phyloP scores from a whole-genome alignment of 2,888 invertebrate genomes.

The Dyspetes luteomarginatus region DNA sequence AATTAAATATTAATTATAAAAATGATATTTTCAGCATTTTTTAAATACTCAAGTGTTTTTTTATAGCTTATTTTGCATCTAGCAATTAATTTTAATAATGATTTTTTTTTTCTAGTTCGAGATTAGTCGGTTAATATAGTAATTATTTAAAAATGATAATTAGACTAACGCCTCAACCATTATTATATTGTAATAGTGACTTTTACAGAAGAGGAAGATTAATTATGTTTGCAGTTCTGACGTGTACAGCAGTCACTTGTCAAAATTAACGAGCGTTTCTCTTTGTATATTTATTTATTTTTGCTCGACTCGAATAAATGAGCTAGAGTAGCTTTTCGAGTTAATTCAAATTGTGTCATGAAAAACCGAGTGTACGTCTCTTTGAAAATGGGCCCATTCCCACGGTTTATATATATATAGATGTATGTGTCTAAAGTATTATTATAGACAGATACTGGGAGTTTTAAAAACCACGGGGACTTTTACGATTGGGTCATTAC shows the following conservation, averaged over 20 bases:
- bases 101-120: background rate
- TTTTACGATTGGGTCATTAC: slow-evolving; percentile 62
- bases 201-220: slow-evolving; percentile 43
- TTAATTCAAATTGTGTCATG: slow-evolving; percentile 13
- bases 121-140: background rate
- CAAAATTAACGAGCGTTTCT: slow-evolving; percentile 63
- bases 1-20: slow-evolving; percentile 10
- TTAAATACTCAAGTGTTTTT: too few species aligned
- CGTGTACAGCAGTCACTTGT: slow-evolving; percentile 58
- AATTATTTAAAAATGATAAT: slow-evolving; percentile 6
- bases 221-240: slow-evolving; percentile 28
- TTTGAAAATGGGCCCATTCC: background rate
- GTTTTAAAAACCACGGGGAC: slow-evolving; percentile 57
- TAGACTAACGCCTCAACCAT: slow-evolving; percentile 18
- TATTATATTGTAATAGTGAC: slow-evolving; percentile 31
- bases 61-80: too few species aligned
- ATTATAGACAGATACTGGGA: slow-evolving; percentile 20
- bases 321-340: slow-evolving; percentile 29
- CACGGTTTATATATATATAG: background rate
- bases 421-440: background rate
- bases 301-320: slow-evolving; percentile 5
- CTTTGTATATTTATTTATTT: slow-evolving; percentile 31
- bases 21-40: too few species aligned
- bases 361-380: background rate
- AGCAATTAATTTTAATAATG: background rate